These are phyloP conservation scores for Cryptocephalus moraei DNA, from an alignment of 2,888 invertebrate genomes.

Conservation along the genomic window DNA sequence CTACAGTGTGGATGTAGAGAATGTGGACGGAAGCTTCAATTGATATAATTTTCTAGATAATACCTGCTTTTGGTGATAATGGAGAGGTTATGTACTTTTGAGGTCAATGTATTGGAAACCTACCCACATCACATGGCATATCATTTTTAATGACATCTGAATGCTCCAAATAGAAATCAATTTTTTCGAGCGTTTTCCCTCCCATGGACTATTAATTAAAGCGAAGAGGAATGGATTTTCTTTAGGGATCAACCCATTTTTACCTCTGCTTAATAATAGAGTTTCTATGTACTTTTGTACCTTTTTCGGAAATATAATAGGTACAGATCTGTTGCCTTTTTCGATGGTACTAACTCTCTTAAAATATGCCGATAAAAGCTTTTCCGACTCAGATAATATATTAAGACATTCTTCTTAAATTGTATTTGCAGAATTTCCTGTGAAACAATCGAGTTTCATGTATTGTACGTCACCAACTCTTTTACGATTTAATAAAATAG, in stretches of 20 bases:
- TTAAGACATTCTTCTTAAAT: constrained; percentile 14
- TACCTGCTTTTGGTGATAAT: no score
- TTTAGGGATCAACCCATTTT: constrained; percentile 10
- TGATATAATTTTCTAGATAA: no score
- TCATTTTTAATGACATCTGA: no score
- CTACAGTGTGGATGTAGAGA: no score
- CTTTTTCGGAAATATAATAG: constrained; percentile 4
- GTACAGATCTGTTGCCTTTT: constrained; percentile 11
- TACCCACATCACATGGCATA: no score
- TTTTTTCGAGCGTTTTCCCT: constrained; percentile 14
- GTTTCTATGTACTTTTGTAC: constrained; percentile 8
- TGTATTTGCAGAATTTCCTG: constrained; percentile 1
- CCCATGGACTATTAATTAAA: constrained; percentile 2
- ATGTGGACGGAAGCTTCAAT: no score
- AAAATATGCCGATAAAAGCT: constrained; percentile 12
- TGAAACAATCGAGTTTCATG: constrained; percentile 14
- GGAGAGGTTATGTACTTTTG: no score
- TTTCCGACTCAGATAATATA: constrained; percentile 12
- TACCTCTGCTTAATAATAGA: constrained; percentile 6
- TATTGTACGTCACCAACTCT: constrained; percentile 21
- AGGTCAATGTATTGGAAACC: no score
- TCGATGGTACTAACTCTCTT: constrained; percentile 10
- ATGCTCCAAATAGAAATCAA: constrained; percentile 5
- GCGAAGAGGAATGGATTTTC: constrained; percentile 13
- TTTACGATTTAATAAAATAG: constrained; percentile 19